phyloP scores from a whole-genome alignment of 2,797 vertebrate genomes.

The Melopsittacus undulatus region DNA sequence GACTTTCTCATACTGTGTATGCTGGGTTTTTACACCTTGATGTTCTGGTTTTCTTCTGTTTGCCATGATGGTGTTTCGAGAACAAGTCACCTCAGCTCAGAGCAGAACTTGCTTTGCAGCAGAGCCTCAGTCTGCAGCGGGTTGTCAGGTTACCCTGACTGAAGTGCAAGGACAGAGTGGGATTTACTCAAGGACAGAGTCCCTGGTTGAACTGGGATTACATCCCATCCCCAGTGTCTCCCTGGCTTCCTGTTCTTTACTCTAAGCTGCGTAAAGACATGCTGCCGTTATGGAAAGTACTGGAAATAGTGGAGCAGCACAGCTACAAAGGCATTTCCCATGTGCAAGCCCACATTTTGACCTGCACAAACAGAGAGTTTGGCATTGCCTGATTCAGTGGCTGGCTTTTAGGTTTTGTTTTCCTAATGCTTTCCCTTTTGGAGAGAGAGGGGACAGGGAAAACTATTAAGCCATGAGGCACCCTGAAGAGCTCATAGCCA shows the following conservation, averaged over 20 bases:
- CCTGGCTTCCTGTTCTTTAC: constrained; percentile 16
- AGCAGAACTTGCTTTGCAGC: background rate
- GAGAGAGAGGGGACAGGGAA: background rate
- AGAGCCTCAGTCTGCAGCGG: background rate
- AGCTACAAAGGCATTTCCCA: background rate
- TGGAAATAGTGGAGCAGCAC: background rate
- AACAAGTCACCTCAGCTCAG: background rate
- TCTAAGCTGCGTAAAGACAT: background rate
- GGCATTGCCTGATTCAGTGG: background rate
- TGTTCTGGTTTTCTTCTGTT: background rate
- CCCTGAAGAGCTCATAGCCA: background rate
- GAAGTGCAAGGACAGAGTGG: constrained; percentile 17
- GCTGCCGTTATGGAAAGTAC: background rate
- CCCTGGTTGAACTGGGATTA: constrained; percentile 18
- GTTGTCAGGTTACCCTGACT: background rate
- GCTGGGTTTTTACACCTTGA: background rate
- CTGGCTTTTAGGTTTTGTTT: background rate
- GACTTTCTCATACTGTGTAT: background rate
- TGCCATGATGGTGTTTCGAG: background rate
- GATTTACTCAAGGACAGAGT: constrained; percentile 6
- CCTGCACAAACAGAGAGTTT: background rate
- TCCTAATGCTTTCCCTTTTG: background rate
- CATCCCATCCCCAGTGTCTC: background rate
- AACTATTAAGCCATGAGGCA: background rate
- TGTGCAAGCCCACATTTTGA: background rate